Conservation (phyloP, 1,140 invertebrate genomes). For the Melitaea cinxia region DNA sequence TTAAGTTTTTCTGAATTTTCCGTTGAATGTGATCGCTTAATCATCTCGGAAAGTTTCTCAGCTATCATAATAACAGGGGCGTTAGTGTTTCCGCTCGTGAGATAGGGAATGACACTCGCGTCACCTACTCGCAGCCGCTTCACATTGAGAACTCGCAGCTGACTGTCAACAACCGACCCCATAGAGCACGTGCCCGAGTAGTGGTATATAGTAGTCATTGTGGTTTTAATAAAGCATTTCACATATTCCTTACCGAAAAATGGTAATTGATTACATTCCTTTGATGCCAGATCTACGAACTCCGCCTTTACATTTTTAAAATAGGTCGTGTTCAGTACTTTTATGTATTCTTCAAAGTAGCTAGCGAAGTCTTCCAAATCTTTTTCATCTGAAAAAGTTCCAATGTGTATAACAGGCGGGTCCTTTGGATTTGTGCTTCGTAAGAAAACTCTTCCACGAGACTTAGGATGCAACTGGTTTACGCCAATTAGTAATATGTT, state of each 20-base stretch:
- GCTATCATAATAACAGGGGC: slow-evolving; percentile 46
- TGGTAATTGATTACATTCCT: slow-evolving; percentile 9
- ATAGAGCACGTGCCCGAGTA: slow-evolving; percentile 65
- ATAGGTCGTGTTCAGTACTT: slow-evolving; percentile 33
- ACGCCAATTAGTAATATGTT: slow-evolving; percentile 21
- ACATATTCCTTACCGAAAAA: slow-evolving; percentile 26
- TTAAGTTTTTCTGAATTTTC: too few species aligned
- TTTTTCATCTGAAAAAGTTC: slow-evolving; percentile 74
- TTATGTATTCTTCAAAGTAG: slow-evolving; percentile 39
- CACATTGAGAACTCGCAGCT: slow-evolving; percentile 73
- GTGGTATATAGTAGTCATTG: neutral
- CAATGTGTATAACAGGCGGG: slow-evolving; percentile 83
- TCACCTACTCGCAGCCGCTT: too few species aligned
- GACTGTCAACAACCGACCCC: slow-evolving; percentile 77
- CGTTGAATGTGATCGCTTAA: neutral
- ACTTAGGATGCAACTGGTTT: slow-evolving; percentile 72
- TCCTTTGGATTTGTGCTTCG: slow-evolving; percentile 70
- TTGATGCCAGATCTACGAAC: slow-evolving; percentile 31
- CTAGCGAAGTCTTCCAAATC: slow-evolving; percentile 60
- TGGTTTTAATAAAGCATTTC: neutral
- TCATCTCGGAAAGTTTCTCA: too few species aligned
- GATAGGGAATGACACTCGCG: slow-evolving; percentile 50
- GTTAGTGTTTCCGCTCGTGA: slow-evolving; percentile 45
- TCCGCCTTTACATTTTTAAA: slow-evolving; percentile 36
- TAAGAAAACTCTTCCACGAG: slow-evolving; percentile 79